A percentile compares a stretch with the other conserved stretches of the same genome.
Conservation (phyloP, 2,113 vertebrate species). For the Actenoides lindsayi region DNA sequence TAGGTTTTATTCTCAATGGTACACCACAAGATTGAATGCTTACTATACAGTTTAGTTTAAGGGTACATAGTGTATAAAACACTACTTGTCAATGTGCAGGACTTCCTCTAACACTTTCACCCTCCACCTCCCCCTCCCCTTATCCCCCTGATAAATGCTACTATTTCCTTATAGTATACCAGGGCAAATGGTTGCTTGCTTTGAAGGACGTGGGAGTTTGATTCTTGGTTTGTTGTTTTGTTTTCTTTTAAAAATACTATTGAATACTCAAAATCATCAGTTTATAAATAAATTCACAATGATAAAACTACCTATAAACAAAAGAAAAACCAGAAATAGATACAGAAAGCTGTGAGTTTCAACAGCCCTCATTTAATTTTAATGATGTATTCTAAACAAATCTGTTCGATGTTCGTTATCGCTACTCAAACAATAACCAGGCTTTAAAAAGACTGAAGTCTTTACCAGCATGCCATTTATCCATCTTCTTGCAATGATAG, state of each 20-base stretch:
- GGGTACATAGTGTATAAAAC: not conserved
- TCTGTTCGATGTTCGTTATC: not conserved
- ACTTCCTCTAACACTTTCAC: not conserved
- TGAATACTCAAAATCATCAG: not conserved
- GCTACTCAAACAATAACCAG: not conserved
- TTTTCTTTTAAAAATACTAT: not conserved
- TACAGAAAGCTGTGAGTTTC: not conserved
- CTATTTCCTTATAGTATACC: not conserved
- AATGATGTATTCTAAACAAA: not conserved
- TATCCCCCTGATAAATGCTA: not conserved
- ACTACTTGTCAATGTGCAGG: not conserved
- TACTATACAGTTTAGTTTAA: not conserved
- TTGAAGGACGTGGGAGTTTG: not conserved
- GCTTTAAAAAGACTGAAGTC: not conserved
- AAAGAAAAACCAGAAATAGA: not conserved
- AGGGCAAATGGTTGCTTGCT: not conserved
- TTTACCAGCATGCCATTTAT: constrained; percentile 97
- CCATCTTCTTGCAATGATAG: constrained; percentile 94
- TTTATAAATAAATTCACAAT: not conserved
- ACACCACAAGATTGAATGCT: not conserved
- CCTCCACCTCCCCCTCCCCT: not conserved
- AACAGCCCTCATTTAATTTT: not conserved
- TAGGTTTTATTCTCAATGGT: not conserved
- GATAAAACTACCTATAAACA: not conserved
- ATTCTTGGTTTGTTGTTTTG: not conserved